Conservation (phyloP, 1,140 invertebrate genomes). For the Drosophila pruinosa region DNA sequence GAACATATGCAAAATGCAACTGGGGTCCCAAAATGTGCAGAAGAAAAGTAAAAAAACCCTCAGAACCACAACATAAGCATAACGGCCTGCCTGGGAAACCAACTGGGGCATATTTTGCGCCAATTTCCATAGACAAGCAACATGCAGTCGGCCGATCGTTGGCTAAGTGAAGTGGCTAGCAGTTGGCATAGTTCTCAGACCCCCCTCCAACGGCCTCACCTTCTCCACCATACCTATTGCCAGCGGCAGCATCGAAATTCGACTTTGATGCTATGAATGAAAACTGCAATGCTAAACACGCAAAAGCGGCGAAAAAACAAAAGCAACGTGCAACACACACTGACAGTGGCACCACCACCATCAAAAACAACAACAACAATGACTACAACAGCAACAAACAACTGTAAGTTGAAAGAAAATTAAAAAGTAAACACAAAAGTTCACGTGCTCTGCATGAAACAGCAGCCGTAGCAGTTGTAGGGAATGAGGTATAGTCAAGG, state of each 20-base stretch:
- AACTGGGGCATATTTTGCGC: conserved; percentile 72
- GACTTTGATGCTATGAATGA: conserved; percentile 60
- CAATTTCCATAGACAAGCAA: conserved; percentile 74
- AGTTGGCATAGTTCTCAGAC: conserved; percentile 41
- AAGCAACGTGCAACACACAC: conserved; percentile 5
- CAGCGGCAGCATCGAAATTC: neutral
- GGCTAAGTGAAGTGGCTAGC: conserved; percentile 42
- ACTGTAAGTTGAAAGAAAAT: conserved; percentile 59
- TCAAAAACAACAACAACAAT: conserved; percentile 6
- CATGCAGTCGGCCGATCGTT: conserved; percentile 46
- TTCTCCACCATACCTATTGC: neutral
- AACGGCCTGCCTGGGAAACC: conserved; percentile 49
- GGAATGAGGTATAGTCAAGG: neutral
- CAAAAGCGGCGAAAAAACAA: conserved; percentile 21
- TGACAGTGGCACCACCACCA: conserved; percentile 9
- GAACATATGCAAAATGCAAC: conserved; percentile 41
- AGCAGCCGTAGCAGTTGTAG: conserved; percentile 8
- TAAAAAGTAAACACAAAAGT: conserved; percentile 79
- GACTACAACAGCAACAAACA: conserved; percentile 37
- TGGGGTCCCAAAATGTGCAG: conserved; percentile 31
- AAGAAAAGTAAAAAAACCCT: conserved; percentile 28
- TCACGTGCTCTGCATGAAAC: conserved; percentile 65
- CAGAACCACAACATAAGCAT: conserved; percentile 52
- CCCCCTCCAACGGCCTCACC: neutral
- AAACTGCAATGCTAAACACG: conserved; percentile 55